Percentiles rank a stretch among this genome's conserved stretches.
Conservation (phyloP, 2,888 invertebrate genomes). For the Chironomus riparius region DNA sequence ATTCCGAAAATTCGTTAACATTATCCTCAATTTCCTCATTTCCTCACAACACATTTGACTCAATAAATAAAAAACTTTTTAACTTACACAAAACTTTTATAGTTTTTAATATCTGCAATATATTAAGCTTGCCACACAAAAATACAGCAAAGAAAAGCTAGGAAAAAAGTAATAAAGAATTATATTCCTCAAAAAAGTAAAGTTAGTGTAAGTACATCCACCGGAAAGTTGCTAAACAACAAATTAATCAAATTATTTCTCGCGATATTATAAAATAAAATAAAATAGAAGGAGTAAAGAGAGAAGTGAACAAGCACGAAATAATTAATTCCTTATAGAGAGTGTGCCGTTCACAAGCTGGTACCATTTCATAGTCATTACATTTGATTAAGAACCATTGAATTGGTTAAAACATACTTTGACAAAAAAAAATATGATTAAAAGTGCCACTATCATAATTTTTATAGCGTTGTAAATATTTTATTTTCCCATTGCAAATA, state of each 20-base stretch:
- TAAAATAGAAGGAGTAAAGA: not conserved
- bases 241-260: constrained; percentile 8
- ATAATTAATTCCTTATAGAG: not conserved
- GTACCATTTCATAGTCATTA: not conserved
- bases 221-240: not conserved
- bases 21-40: too few relatives aligned
- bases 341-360: not conserved
- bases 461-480: not conserved
- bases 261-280: not conserved
- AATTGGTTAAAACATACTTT: constrained; percentile 3
- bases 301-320: constrained; percentile 10
- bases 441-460: constrained; percentile 16
- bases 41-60: too few relatives aligned
- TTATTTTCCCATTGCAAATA: not conserved
- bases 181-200: too few relatives aligned
- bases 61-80: too few relatives aligned
- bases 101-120: too few relatives aligned
- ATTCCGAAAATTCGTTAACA: too few relatives aligned
- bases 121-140: too few relatives aligned
- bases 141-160: too few relatives aligned
- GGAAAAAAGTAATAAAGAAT: too few relatives aligned
- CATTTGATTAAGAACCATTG: constrained; percentile 10
- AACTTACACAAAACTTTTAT: too few relatives aligned
- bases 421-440: constrained; percentile 13
- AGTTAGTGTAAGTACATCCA: not conserved